Evolutionary conservation across 2,797 vertebrate genomes (phyloP), one percentile per base, ranked within the genome.

Genomic region (Myotis vivesi): DNA sequence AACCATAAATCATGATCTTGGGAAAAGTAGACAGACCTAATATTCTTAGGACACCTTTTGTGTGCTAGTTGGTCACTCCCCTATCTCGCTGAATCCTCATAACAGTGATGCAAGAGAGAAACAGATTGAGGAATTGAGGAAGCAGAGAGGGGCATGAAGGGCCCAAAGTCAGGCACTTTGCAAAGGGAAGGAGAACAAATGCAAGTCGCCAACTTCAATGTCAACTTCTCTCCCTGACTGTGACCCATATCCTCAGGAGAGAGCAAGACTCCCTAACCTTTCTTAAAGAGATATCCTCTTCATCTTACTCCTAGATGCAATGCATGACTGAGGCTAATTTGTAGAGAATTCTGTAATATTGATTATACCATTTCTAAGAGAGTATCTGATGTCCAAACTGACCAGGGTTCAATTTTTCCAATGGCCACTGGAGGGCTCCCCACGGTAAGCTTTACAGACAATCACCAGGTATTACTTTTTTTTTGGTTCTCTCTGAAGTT

Each of bases 401-500:
- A 89, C 12, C 51, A 72, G 25, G 36, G 82, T 84, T 96, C 90
- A 95, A 55, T 94, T 89, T 97, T 95, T 36, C 49, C 41, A 28
- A 3, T 41, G 91, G 68, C 97, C 97, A 98, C 97, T 96, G 97
- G 98, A 97, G 98, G 97, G 97, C 98, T 96, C 98, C 94, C 97
- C 84, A 15, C 87, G 5, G 89, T 92, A 97, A 97, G 91, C 46
- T 96, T 98, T 97, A 68, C 23, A 64, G 51, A 87, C 23, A 23
- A 53, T 84, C 77, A 44, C 73, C 73, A 94, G 94, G 89, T 92
- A 64, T 23, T 41, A 77, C 46, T 88, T 5, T 2, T 46, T 12
- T 25, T 64, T 38, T 12, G 4, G 11, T 62, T 92, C 6, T 64
- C 38, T 17, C 16, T 95, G 38, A 71, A 76, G 38, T 92, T 97